Base-by-base conservation (phyloP, 1,140 invertebrate species). In the Dendrolimus punctatus region DNA sequence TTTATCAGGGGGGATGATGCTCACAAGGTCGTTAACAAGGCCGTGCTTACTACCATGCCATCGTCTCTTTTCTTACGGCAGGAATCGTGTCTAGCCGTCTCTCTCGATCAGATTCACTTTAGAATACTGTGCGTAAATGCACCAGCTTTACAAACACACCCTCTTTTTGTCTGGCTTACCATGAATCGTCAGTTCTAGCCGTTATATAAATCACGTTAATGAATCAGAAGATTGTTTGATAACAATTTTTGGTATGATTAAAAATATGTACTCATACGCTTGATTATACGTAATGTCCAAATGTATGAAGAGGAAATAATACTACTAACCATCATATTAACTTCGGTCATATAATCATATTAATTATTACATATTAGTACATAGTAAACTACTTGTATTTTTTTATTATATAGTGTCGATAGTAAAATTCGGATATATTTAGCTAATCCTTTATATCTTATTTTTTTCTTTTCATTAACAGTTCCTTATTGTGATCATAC, bases 1-100 rank as follows among this genome's bases (percentile, higher is more conserved):
- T 50, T 61, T 58, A n/a, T 51, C 53, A 36, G 49, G 54, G 71
- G 71, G 74, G 73, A 62, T 71, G 71, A 70, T 37, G 48, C 8
- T 45, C 56, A 57, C 69, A 78, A 81, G 78, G 78, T 81, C 75
- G 71, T 67, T 60, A 58, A 49, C 75, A 76, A 81, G 76, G 75
- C 75, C 72, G 73, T 49, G 60, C 60, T 72, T 78, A 78, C 80
- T 73, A 76, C 62, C 58, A 65, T 68, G 65, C 53, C 42, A 56
- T 49, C 55, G 57, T 82, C 76, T 72, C 79, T 54, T 57, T 82
- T 69, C 51, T 43, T 51, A 60, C 5, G 46, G 23, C 45, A 51
- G 44, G 10, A 38, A 39, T 51, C 36, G 10, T 6, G 51, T 64
- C 51, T 10, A n/a, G 41, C 60, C 51, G 5, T 80, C 68, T 49